Conservation (phyloP, 2,113 vertebrate species). For the Galbula dea region DNA sequence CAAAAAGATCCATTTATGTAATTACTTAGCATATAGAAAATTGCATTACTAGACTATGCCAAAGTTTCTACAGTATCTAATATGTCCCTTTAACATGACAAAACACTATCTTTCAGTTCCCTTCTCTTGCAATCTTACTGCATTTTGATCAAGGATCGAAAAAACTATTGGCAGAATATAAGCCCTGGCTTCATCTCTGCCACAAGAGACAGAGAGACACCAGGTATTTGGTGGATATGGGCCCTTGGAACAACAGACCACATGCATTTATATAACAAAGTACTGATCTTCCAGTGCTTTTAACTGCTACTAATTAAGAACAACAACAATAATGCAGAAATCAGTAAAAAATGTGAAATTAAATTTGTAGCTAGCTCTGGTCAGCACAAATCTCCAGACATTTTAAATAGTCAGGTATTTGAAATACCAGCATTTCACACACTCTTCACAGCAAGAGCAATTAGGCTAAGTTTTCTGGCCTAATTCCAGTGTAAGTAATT, state of each 20-base stretch:
- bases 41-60: not conserved
- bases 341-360: not conserved
- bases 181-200: not conserved
- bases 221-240: accelerated
- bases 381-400: not conserved
- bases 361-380: not conserved
- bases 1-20: not conserved
- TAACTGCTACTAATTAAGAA: not conserved
- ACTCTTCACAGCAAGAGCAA: not conserved
- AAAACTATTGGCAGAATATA: not conserved
- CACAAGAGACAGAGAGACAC: not conserved
- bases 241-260: not conserved
- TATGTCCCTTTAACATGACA: not conserved
- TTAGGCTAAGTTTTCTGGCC: not conserved
- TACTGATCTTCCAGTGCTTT: not conserved
- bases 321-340: not conserved
- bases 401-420: not conserved
- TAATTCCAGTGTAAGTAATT: not conserved
- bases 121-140: not conserved
- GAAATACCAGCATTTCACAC: not conserved
- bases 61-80: not conserved
- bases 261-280: not conserved
- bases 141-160: not conserved
- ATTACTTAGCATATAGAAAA: not conserved
- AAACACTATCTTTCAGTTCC: not conserved